Conservation (phyloP, 2,797 vertebrate species). For the Cygnus olor region DNA sequence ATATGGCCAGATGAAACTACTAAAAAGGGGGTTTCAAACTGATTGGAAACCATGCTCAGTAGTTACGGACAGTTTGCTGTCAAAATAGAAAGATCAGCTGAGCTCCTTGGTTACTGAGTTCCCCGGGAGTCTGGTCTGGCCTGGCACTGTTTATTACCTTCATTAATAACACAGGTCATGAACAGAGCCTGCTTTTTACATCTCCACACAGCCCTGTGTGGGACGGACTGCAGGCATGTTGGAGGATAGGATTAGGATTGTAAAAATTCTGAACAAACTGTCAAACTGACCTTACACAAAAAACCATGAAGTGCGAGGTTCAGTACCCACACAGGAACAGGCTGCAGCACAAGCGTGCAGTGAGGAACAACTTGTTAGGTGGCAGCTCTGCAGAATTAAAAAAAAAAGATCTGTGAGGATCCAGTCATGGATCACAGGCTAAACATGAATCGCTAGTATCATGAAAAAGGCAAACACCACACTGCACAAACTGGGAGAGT, state of each 20-base stretch:
- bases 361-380: background rate
- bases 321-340: background rate
- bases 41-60: background rate
- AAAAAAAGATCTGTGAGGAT: background rate
- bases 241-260: background rate
- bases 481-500: background rate
- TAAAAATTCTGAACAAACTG: background rate
- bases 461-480: background rate
- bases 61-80: slow-evolving; percentile 1
- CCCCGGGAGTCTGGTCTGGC: background rate
- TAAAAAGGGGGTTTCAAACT: background rate
- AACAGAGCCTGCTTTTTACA: background rate
- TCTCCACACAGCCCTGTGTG: background rate
- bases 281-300: background rate
- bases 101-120: background rate
- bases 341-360: background rate
- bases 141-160: background rate
- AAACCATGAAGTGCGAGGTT: background rate
- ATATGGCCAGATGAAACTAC: background rate
- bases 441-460: background rate
- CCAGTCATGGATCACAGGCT: background rate
- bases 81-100: slow-evolving; percentile 2
- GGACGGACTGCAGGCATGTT: background rate
- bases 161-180: background rate
- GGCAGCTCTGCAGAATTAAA: background rate